Evolutionary conservation across 2,888 invertebrate species (phyloP).

Genomic region (Ennomos quercinarius): DNA sequence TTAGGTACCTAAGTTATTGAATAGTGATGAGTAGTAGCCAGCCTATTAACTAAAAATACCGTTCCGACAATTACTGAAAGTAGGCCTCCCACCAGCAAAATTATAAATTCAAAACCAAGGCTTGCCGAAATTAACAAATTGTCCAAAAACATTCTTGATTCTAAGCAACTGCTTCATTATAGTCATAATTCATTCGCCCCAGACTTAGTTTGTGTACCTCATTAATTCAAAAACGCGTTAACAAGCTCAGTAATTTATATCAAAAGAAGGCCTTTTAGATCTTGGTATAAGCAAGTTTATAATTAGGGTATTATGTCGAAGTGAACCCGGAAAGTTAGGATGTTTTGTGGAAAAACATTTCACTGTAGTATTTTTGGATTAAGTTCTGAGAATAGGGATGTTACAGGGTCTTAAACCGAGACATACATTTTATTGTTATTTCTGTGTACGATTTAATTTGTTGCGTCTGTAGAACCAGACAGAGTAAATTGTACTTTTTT

Average conservation of each 20-base stretch:
- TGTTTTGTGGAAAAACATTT: constrained; percentile 9
- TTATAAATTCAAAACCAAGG: constrained; percentile 21
- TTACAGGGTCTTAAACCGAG: background rate
- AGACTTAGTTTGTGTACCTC: constrained; percentile 36
- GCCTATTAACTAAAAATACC: too few relatives aligned
- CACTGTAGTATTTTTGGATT: constrained; percentile 2
- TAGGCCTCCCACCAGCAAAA: background rate
- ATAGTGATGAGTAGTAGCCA: too few relatives aligned
- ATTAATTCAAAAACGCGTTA: constrained; percentile 35
- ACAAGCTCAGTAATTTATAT: constrained; percentile 33
- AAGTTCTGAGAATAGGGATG: background rate
- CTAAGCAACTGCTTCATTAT: constrained; percentile 23
- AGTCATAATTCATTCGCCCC: constrained; percentile 25
- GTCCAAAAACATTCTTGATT: constrained; percentile 15
- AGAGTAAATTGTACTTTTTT: too few relatives aligned
- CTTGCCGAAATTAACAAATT: constrained; percentile 9
- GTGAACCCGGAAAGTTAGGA: constrained; percentile 15
- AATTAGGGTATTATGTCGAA: constrained; percentile 29
- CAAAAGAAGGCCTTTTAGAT: constrained; percentile 31
- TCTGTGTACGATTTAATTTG: too few relatives aligned
- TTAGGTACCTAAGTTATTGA: too few relatives aligned
- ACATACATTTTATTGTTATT: background rate
- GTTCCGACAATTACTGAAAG: too few relatives aligned
- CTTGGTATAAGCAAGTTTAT: constrained; percentile 28
- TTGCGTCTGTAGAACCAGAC: too few relatives aligned